phyloP scores from a whole-genome alignment of 1,140 invertebrate genomes.

The Lepidurus apus region DNA sequence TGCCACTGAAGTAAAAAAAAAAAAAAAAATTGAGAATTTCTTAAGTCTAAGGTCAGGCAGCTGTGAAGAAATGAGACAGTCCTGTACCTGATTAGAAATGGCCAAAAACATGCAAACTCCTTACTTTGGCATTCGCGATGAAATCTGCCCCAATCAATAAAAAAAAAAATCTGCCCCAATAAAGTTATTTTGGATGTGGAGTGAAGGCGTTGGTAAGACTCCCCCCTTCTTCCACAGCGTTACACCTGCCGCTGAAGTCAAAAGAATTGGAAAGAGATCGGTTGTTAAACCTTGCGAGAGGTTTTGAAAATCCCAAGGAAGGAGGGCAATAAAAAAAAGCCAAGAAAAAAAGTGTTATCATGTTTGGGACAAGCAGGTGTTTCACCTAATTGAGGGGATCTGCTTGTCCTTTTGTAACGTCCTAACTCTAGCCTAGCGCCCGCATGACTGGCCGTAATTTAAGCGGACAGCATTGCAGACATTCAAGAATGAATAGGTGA shows the following conservation, averaged over 20 bases:
- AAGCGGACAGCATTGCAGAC: neutral
- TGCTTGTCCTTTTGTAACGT: neutral
- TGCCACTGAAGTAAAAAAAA: neutral
- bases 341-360: neutral
- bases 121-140: no score
- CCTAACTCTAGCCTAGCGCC: neutral
- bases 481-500: slow-evolving; percentile 22
- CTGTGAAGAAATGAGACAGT: neutral
- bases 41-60: neutral
- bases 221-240: neutral
- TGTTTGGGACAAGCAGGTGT: neutral
- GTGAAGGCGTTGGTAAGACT: neutral
- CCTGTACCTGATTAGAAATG: neutral
- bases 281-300: neutral
- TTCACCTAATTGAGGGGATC: neutral
- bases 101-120: neutral
- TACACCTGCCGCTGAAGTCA: neutral
- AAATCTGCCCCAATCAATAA: no score
- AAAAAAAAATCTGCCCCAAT: no score
- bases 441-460: slow-evolving; percentile 13
- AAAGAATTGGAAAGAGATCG: neutral
- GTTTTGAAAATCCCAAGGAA: neutral
- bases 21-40: no score
- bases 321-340: neutral
- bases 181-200: neutral